Conservation (phyloP, 2,797 vertebrate genomes). For the Rachycentron canadum region DNA sequence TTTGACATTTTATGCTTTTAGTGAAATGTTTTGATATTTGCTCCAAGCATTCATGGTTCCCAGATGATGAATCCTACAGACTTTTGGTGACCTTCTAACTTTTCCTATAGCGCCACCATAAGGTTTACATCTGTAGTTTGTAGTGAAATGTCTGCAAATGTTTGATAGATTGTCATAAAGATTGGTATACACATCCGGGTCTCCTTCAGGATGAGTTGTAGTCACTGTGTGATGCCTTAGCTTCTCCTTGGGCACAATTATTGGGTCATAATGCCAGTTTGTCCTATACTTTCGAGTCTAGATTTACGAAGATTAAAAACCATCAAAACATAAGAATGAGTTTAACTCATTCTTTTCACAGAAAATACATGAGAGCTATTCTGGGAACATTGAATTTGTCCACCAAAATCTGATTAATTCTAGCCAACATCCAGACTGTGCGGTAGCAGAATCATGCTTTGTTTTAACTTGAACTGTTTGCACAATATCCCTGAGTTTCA, state of each 20-base stretch:
- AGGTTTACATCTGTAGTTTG: background rate
- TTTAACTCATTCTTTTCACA: background rate
- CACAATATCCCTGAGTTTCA: background rate
- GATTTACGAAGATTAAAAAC: background rate
- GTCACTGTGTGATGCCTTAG: background rate
- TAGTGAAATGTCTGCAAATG: background rate
- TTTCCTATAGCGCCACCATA: background rate
- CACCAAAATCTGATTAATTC: slow-evolving; percentile 1
- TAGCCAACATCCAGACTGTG: background rate
- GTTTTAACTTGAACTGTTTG: background rate
- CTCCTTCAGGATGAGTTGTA: background rate
- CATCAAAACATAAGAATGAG: no score
- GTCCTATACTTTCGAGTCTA: background rate
- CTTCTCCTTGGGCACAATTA: background rate
- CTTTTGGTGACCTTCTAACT: background rate
- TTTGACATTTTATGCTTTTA: background rate
- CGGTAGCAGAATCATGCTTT: background rate
- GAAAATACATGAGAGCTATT: background rate
- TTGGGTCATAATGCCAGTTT: background rate
- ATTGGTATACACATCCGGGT: background rate
- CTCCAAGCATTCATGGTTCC: background rate
- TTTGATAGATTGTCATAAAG: background rate
- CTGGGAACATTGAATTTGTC: slow-evolving; percentile 8
- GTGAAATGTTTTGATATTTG: background rate
- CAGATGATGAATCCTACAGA: background rate